phyloP scores from a whole-genome alignment of 1,140 invertebrate species.

The Dendroctonus ponderosae region DNA sequence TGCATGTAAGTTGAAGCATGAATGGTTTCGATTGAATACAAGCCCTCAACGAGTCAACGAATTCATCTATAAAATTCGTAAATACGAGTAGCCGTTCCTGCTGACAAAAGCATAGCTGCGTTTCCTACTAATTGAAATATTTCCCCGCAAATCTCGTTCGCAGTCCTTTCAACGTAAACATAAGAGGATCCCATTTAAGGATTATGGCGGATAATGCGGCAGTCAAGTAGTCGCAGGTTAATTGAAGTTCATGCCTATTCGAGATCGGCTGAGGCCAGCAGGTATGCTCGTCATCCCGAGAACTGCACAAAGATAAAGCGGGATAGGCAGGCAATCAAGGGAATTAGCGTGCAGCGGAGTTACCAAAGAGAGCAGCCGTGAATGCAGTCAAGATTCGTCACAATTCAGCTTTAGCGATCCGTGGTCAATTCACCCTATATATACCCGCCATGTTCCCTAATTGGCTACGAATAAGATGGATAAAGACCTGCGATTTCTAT shows the following conservation, averaged over 20 bases:
- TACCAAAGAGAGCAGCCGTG: slow-evolving; percentile 48
- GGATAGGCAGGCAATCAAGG: slow-evolving; percentile 48
- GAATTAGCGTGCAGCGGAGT: slow-evolving; percentile 47
- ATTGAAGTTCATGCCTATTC: slow-evolving; percentile 47
- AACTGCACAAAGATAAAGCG: slow-evolving; percentile 49
- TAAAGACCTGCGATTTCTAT: too few species aligned
- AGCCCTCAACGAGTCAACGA: too few species aligned
- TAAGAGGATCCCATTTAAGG: slow-evolving; percentile 19
- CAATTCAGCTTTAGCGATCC: slow-evolving; percentile 42
- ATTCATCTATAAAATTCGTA: too few species aligned
- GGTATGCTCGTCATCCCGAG: slow-evolving; percentile 45
- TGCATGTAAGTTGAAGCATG: too few species aligned
- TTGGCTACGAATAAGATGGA: slow-evolving; percentile 37
- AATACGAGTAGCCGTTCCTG: too few species aligned
- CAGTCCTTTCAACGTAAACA: slow-evolving; percentile 1
- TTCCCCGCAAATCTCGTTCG: too few species aligned
- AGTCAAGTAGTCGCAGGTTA: slow-evolving; percentile 40
- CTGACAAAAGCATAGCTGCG: too few species aligned
- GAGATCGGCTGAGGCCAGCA: slow-evolving; percentile 33
- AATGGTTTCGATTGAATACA: too few species aligned
- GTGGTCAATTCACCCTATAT: slow-evolving; percentile 36
- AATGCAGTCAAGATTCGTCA: slow-evolving; percentile 37
- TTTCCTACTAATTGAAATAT: too few species aligned
- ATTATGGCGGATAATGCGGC: slow-evolving; percentile 24
- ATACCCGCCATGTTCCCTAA: slow-evolving; percentile 39